Base-by-base conservation (phyloP, 1,140 invertebrate genomes). In the Teleopsis dalmanni region DNA sequence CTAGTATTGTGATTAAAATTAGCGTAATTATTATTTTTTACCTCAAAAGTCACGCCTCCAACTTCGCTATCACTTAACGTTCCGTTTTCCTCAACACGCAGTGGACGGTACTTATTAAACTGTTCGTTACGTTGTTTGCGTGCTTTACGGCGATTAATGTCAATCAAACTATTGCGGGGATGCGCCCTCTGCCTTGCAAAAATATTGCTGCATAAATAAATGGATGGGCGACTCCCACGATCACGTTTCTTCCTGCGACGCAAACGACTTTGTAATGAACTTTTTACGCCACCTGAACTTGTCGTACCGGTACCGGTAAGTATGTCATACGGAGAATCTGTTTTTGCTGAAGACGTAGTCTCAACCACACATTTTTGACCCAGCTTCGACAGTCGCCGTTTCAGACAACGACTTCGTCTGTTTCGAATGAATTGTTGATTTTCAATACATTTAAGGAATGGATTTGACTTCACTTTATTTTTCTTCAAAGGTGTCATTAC, bases 131-230 rank as follows among this genome's bases (percentile, higher is more conserved):
- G 38, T 21, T 52, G 45, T 22, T 43, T 52, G 16, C 33, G 44
- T 13, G 45, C 46, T 14, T 47, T 52, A 7, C 33, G 34, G 3
- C 50, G 45, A 25, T 42, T 43, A 19, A 47, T 41, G 16, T 52
- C 50, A 14, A 38, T 37, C 21, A 43, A 5, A 13, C 42, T 50
- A n/a, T 33, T 44, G 36, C 46, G 36, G 22, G 25, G 29, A 21
- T 45, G 38, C 9, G 45, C 42, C 4, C 38, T 36, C 21, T 31
- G 11, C 8, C 29, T 40, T 4, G 47, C 47, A 40, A 40, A 48
- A 13, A 47, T 34, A 34, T 34, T 41, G 1, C 46, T 34, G 13
- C 33, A 27, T 5, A 47, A 29, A 26, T 36, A 48, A n/a, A 52
- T 18, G 10, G 50, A 52, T 6, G 46, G 40, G 0, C 50, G 22